Base-by-base conservation (phyloP, 1,140 invertebrate genomes). In the Metaphire vulgaris region DNA sequence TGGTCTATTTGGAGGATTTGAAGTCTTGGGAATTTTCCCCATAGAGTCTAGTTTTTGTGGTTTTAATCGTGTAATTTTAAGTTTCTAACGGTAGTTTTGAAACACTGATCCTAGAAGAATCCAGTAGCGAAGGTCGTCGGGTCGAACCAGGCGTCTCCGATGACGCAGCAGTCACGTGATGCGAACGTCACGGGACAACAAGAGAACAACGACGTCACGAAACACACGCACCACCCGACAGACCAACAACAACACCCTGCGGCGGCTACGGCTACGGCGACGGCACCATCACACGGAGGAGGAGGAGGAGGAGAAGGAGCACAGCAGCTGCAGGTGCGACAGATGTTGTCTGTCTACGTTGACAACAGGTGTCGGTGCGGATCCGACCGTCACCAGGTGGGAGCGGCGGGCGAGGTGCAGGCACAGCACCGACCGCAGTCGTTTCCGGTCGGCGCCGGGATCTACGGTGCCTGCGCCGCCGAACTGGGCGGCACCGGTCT, bases 351-450 rank as follows among this genome's bases (percentile, higher is more conserved):
- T 2, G 72, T 73, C 0, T 73, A 73, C 34, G 14, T 73, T 28
- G 72, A 73, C 72, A 73, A 64, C 33, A 31, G 72, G 26, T 73
- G 72, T 28, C 34, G 33, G 14, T 73, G 72, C 56, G 72, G 41
- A 56, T n/a, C n/a, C n/a, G 41, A 56, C 41, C 41, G 41, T 21
- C 41, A 56, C 21, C n/a, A n/a, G n/a, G n/a, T n/a, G n/a, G n/a
- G 6, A 21, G 41, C 6, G n/a, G 6, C 6, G 6, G 41, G 41
- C 41, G 41, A 56, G 41, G 41, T 56, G 6, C n/a, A n/a, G n/a
- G 6, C 41, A 21, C 41, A 56, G 41, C 41, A 56, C 21, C 41
- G 41, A 21, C 41, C 41, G 21, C 41, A 56, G 41, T 56, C 41
- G 41, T 56, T 56, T 56, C 41, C 41, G 6, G 41, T 56, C 41